Evolutionary conservation across 2,888 invertebrate species (phyloP).

Genomic region (Rhyacophila evoluta): DNA sequence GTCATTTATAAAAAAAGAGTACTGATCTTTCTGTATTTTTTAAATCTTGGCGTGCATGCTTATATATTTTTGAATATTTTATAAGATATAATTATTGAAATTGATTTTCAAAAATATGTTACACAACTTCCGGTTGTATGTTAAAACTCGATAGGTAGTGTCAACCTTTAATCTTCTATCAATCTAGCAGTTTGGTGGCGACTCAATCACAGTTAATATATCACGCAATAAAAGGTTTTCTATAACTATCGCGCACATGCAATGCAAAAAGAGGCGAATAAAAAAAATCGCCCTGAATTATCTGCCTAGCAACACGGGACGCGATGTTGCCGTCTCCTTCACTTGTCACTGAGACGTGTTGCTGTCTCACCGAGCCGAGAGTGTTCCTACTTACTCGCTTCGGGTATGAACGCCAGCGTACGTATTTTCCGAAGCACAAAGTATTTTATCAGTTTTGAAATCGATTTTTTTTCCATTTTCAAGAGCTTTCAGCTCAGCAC

Average conservation of each 20-base stretch:
- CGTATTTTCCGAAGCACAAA: background rate
- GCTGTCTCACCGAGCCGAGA: background rate
- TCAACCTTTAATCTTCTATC: no score
- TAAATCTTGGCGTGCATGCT: no score
- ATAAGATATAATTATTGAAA: no score
- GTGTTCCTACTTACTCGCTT: background rate
- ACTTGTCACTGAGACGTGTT: constrained; percentile 8
- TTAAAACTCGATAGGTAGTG: no score
- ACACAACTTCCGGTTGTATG: no score
- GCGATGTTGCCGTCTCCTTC: background rate
- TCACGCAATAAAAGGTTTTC: background rate
- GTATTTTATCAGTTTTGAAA: background rate
- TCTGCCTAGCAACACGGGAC: constrained; percentile 24
- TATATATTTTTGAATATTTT: no score
- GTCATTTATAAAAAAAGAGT: no score
- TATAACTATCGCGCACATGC: constrained; percentile 2
- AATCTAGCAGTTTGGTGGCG: no score
- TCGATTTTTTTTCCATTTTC: background rate
- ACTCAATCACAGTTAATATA: no score
- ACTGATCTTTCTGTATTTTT: no score
- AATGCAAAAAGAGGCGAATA: constrained; percentile 17
- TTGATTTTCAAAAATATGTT: no score
- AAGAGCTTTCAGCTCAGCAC: no score
- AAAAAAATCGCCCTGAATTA: constrained; percentile 21
- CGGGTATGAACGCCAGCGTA: constrained; percentile 7